Conservation (phyloP, 2,797 vertebrate species). For the Sciaenops ocellatus region DNA sequence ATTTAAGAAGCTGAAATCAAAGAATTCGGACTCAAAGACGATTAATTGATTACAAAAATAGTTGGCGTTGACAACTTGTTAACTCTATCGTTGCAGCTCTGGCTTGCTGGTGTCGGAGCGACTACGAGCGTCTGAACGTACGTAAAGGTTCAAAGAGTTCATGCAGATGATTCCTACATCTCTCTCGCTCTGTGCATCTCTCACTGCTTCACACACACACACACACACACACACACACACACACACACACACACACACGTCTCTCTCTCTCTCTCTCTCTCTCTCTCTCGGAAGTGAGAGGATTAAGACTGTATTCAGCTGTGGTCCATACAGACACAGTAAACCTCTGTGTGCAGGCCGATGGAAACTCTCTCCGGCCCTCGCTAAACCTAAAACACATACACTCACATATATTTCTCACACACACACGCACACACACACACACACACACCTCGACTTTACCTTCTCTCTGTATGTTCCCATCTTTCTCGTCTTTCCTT, state of each 20-base stretch:
- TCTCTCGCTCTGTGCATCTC: no score
- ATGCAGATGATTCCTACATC: background rate
- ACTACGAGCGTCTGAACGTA: background rate
- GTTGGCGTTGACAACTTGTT: no score
- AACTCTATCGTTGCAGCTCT: no score
- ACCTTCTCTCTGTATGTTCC: constrained; percentile 5
- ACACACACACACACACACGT: constrained; percentile 9
- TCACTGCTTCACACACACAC: background rate
- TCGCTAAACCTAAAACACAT: constrained; percentile 30
- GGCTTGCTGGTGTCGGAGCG: background rate
- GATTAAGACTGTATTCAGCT: constrained; percentile 47
- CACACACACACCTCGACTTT: constrained; percentile 15
- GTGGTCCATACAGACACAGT: constrained; percentile 36
- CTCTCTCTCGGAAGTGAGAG: constrained; percentile 40
- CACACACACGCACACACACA: background rate
- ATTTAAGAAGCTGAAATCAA: no score
- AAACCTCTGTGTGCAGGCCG: constrained; percentile 37
- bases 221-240: background rate
- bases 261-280: constrained; percentile 9
- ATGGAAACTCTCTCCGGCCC: constrained; percentile 38
- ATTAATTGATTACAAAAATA: no score
- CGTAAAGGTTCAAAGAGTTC: background rate
- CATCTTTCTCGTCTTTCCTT: constrained; percentile 33
- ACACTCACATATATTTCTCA: background rate
- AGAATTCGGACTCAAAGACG: no score